Base-by-base conservation (phyloP, 1,140 invertebrate genomes). In the Himalopsyche phryganea region DNA sequence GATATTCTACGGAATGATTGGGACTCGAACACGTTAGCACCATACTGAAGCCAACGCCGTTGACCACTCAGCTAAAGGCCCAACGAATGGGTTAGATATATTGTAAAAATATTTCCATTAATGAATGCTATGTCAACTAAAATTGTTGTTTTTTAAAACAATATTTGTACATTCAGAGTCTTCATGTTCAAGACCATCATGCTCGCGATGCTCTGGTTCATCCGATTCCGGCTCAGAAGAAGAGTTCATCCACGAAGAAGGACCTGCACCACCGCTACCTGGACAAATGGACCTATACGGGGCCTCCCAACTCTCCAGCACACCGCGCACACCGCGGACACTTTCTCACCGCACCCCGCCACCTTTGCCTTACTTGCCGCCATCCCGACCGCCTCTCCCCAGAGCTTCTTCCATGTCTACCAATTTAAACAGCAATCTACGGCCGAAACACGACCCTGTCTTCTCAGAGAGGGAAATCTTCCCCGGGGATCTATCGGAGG, bases 111-210 rank as follows among this genome's bases (percentile, higher is more conserved):
- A n/a, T n/a, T n/a, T n/a, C n/a, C n/a, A n/a, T n/a, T n/a, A n/a
- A n/a, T n/a, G n/a, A n/a, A n/a, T n/a, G n/a, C n/a, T n/a, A n/a
- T n/a, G n/a, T n/a, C n/a, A n/a, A n/a, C n/a, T n/a, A n/a, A n/a
- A n/a, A n/a, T n/a, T n/a, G n/a, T n/a, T n/a, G n/a, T n/a, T n/a
- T n/a, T n/a, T n/a, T n/a, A n/a, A n/a, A n/a, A n/a, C n/a, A n/a
- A n/a, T n/a, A n/a, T n/a, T n/a, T n/a, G n/a, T n/a, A n/a, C n/a
- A 40, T 40, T 11, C 45, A 63, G 60, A 56, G 33, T 66, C 64
- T 19, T 60, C 66, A 7, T 69, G 66, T 61, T 68, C 67, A 23
- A 64, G 63, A 38, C 62, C 61, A 14, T 67, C 64, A n/a, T 67
- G 67, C 42, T 66, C 66, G 0, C 58, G 61, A 18, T 66, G 63